phyloP scores from a whole-genome alignment of 2,888 invertebrate species.

The Caenorhabditis doughertyi region DNA sequence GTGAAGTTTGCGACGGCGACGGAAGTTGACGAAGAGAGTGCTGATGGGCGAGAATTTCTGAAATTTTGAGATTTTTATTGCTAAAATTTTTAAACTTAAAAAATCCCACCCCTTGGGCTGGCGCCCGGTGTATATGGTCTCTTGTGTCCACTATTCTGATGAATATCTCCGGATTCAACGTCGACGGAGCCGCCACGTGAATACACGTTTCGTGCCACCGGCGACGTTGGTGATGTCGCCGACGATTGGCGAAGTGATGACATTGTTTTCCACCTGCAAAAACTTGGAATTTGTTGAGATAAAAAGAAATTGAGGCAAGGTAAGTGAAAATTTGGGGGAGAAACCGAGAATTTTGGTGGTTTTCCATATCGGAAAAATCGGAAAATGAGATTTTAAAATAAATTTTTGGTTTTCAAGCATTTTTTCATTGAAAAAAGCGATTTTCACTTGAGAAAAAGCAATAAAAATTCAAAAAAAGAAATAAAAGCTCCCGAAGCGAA shows the following conservation, averaged over 20 bases:
- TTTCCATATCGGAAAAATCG: no score
- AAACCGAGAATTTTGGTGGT: no score
- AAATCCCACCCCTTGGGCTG: slow-evolving; percentile 52
- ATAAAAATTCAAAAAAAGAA: background rate
- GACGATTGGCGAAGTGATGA: slow-evolving; percentile 67
- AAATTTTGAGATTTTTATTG: background rate
- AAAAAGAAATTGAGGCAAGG: background rate
- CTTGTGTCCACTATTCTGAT: slow-evolving; percentile 20
- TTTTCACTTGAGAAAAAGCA: no score
- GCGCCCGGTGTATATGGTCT: slow-evolving; percentile 63
- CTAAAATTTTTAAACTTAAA: background rate
- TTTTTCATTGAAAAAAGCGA: no score
- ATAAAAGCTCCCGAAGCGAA: no score
- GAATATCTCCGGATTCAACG: slow-evolving; percentile 54
- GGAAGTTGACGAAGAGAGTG: slow-evolving; percentile 42
- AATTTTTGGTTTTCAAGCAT: no score
- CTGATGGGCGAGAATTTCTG: slow-evolving; percentile 53
- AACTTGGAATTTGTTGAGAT: background rate
- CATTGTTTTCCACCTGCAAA: slow-evolving; percentile 71
- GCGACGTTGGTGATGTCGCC: slow-evolving; percentile 57
- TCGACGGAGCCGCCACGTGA: slow-evolving; percentile 54
- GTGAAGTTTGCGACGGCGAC: slow-evolving; percentile 48
- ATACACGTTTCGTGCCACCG: slow-evolving; percentile 58
- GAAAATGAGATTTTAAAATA: no score
- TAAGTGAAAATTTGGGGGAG: no score